Evolutionary conservation across 2,888 invertebrate genomes (phyloP), one percentile per base, ranked within the genome.

Genomic region (Drosophila leonis): DNA sequence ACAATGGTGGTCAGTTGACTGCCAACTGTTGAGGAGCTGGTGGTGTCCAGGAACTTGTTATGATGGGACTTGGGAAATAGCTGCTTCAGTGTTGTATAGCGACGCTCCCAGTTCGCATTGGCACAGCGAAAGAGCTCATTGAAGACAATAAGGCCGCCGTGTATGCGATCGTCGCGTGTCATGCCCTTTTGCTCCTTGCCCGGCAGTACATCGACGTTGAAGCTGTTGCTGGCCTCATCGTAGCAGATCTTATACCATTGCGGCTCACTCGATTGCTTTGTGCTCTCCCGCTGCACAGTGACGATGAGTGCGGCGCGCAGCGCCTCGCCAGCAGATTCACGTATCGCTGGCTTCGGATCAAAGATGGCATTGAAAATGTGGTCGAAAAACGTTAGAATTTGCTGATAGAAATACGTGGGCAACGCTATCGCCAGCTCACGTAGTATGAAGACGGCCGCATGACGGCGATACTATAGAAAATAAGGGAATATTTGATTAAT

Each of bases 351-450:
- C 93, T 98, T 98, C 0, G 97, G 96, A 93, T 99, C 98, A 83
- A 97, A 95, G 51, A 98, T 95, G 0, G 98, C 98, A 91, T 96
- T 96, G 88, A 98, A 97, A 75, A 99, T 98, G 62, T 97, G 96
- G 75, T 98, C 98, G 92, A 99, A 98, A 93, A 98, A 98, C 20
- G 96, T 96, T 18, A 97, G 97, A 1, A 98, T 97, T 94, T 98
- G 98, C 92, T 98, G 98, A 91, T 97, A 99, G 93, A 99, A 99
- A 92, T 98, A 98, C 10, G 99, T 99, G 0, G 99, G 99, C 94
- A 98, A 98, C 12, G 97, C 97, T 37, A 98, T 96, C 4, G 99
- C 99, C 54, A 99, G 93, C 93, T 99, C 99, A 86, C 98, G 96
- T 13, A 99, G 93, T 18, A 99, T 96, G 54, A 99, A 94, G 3